phyloP scores from a whole-genome alignment of 1,140 invertebrate genomes.

The Cotesia chilonis region DNA sequence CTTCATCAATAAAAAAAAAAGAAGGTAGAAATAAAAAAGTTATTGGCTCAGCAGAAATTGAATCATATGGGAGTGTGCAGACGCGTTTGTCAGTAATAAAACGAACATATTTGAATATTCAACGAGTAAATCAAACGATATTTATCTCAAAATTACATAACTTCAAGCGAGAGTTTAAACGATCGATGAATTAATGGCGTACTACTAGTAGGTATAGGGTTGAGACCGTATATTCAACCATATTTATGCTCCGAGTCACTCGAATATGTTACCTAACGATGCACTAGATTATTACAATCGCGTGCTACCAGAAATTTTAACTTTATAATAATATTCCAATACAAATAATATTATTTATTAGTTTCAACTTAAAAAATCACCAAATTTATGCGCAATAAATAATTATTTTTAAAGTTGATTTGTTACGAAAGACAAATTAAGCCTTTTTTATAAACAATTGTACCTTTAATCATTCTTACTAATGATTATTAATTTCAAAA shows the following conservation, averaged over 20 bases:
- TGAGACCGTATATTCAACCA: background rate
- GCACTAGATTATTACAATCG: constrained; percentile 23
- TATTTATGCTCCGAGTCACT: background rate
- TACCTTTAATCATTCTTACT: too few species aligned
- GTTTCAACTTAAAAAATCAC: too few species aligned
- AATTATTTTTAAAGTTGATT: too few species aligned
- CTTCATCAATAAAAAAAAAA: too few species aligned
- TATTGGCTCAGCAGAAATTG: too few species aligned
- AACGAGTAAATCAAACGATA: constrained; percentile 19
- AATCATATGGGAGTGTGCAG: too few species aligned
- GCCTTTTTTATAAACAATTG: background rate
- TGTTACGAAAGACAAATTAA: background rate
- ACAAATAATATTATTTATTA: constrained; percentile 3
- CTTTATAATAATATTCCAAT: constrained; percentile 5
- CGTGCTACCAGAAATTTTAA: background rate
- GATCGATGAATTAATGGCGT: constrained; percentile 30
- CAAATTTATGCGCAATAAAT: background rate
- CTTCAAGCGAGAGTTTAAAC: constrained; percentile 23
- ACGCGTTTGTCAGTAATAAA: too few species aligned
- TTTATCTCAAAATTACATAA: constrained; percentile 31
- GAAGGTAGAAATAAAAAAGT: background rate
- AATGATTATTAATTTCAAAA: too few species aligned
- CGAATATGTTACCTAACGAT: constrained; percentile 32
- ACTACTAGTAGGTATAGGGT: constrained; percentile 4
- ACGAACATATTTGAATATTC: too few species aligned